phyloP scores from a whole-genome alignment of 2,113 vertebrate genomes.

The Tenebrosternarchus preto region DNA sequence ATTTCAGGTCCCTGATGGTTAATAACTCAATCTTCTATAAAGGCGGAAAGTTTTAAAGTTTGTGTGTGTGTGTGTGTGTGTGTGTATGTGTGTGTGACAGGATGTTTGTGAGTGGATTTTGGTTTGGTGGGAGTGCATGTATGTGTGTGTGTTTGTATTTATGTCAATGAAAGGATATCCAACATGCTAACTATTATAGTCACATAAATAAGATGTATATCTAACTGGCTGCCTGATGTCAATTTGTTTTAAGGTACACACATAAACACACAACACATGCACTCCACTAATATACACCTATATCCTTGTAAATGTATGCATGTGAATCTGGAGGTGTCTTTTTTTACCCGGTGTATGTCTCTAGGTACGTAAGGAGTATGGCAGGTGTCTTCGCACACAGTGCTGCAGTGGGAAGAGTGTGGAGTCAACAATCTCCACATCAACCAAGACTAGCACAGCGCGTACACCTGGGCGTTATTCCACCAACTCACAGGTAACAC shows the following conservation, averaged over 20 bases:
- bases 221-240: constrained; percentile 23
- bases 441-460: constrained; percentile 93
- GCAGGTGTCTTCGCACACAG: constrained; percentile 93
- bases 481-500: constrained; percentile 94
- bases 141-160: neutral
- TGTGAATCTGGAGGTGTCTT: neutral
- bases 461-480: constrained; percentile 94
- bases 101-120: too few relatives aligned
- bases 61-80: constrained; percentile 11
- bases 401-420: constrained; percentile 98
- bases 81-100: neutral
- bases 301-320: neutral
- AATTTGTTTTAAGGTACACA: neutral
- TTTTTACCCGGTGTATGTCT: neutral
- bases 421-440: constrained; percentile 94
- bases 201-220: constrained; percentile 15
- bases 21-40: constrained; percentile 19
- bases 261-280: neutral
- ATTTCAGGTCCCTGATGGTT: constrained; percentile 32
- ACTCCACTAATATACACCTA: neutral
- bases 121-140: too few relatives aligned
- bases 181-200: constrained; percentile 39
- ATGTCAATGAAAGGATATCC: constrained; percentile 33
- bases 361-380: constrained; percentile 98
- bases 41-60: neutral